These are phyloP conservation scores for Drosophila neonasuta DNA, from an alignment of 2,888 invertebrate species.

Conservation along the genomic window DNA sequence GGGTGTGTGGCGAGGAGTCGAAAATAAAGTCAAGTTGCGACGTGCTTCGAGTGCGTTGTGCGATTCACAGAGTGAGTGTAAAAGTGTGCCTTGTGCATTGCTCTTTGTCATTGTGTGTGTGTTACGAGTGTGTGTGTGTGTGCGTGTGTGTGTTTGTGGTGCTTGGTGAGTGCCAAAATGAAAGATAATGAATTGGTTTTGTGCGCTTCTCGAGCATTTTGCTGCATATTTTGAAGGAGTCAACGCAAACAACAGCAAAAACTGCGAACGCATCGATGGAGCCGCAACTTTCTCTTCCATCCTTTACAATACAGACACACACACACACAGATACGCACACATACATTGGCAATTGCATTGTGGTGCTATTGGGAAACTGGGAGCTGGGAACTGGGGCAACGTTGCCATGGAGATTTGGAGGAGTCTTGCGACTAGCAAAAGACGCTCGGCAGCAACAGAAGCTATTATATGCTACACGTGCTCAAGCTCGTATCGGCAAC, in stretches of 20 bases:
- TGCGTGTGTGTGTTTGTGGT: conserved; percentile 26
- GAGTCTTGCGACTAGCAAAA: background rate
- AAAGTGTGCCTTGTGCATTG: conserved; percentile 21
- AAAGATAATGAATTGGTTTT: conserved; percentile 75
- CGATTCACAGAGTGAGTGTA: conserved; percentile 23
- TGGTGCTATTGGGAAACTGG: conserved; percentile 21
- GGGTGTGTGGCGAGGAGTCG: conserved; percentile 47
- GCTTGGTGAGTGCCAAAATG: conserved; percentile 53
- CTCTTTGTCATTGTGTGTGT: conserved; percentile 49
- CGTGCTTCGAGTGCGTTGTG: conserved; percentile 71
- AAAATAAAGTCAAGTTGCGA: conserved; percentile 75
- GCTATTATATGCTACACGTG: conserved; percentile 45
- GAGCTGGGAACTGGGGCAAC: conserved; percentile 12
- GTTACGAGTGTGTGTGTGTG: conserved; percentile 36
- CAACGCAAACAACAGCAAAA: conserved; percentile 36
- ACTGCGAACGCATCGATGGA: conserved; percentile 31
- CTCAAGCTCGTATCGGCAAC: conserved; percentile 39
- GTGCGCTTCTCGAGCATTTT: conserved; percentile 35
- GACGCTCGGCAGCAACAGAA: conserved; percentile 29
- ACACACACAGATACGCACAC: background rate
- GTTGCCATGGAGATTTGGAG: conserved; percentile 12
- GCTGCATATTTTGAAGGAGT: conserved; percentile 40
- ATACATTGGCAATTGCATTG: conserved; percentile 26
- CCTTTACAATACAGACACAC: conserved; percentile 14
- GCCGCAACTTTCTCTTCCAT: conserved; percentile 16